Conservation (phyloP, 2,113 vertebrate species). For the Ciconia maguari region DNA sequence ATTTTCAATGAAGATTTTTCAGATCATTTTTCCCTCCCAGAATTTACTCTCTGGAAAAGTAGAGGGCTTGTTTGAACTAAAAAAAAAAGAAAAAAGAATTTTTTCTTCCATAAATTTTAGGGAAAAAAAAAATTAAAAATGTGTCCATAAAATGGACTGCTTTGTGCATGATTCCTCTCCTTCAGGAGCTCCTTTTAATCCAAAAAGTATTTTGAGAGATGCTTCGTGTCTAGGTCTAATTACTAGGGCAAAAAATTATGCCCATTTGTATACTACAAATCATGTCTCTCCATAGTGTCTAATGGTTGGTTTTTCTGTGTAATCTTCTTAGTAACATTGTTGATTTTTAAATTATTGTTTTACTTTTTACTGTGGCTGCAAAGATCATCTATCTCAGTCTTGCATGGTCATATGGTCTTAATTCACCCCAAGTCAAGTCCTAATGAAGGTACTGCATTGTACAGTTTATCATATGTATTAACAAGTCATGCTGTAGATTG, state of each 20-base stretch:
- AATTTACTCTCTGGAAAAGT: neutral
- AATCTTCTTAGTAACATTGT: neutral
- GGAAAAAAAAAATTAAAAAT: neutral
- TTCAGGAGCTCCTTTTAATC: neutral
- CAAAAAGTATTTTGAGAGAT: neutral
- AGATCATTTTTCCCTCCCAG: neutral
- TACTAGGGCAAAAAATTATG: neutral
- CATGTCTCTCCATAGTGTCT: neutral
- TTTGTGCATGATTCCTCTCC: neutral
- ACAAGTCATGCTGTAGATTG: neutral
- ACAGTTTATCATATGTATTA: neutral
- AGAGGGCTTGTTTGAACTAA: neutral
- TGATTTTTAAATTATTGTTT: neutral
- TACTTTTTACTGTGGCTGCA: neutral
- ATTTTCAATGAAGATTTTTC: neutral
- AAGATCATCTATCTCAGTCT: neutral
- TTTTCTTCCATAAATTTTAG: neutral
- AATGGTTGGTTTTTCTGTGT: neutral
- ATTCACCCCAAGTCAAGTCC: neutral
- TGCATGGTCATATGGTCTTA: neutral
- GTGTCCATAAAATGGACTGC: neutral
- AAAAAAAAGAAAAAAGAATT: too few species aligned
- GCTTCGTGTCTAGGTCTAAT: neutral
- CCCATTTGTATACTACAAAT: neutral
- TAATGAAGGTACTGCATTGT: neutral